Evolutionary conservation across 2,888 invertebrate genomes (phyloP).

Genomic region (Agrochola litura): DNA sequence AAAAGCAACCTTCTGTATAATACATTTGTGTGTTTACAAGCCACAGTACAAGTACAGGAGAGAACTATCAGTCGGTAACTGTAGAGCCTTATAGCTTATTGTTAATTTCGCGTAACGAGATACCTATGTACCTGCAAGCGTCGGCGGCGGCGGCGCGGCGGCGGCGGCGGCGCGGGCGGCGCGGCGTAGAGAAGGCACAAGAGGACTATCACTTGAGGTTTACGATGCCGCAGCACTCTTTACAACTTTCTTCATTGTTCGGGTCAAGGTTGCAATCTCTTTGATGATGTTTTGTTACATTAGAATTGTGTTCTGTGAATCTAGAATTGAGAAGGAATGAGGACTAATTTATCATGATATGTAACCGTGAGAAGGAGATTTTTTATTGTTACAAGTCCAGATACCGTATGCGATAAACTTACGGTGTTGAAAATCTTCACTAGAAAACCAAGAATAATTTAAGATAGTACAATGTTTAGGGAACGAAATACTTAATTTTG

Average conservation of each 20-base stretch:
- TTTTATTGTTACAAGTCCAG: neutral
- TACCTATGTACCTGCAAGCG: neutral
- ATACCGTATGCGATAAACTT: too few species aligned
- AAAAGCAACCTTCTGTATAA: neutral
- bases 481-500: neutral
- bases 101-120: constrained; percentile 36
- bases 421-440: too few species aligned
- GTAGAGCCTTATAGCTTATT: constrained; percentile 5
- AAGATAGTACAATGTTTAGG: neutral
- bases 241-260: neutral
- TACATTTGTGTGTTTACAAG: neutral
- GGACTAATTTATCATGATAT: neutral
- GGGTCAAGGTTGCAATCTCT: neutral
- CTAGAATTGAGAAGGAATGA: too few species aligned
- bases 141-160: too few species aligned
- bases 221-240: neutral
- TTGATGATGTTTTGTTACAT: neutral
- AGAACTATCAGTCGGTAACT: neutral
- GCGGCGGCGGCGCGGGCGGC: too few species aligned
- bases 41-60: neutral
- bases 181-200: neutral
- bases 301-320: neutral
- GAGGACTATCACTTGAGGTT: neutral
- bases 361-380: neutral
- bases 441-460: neutral